A percentile compares a stretch with the other conserved stretches of the same genome.
These are phyloP conservation scores for Drosophila repleta DNA, from an alignment of 1,140 invertebrate species.

Conservation along the genomic window DNA sequence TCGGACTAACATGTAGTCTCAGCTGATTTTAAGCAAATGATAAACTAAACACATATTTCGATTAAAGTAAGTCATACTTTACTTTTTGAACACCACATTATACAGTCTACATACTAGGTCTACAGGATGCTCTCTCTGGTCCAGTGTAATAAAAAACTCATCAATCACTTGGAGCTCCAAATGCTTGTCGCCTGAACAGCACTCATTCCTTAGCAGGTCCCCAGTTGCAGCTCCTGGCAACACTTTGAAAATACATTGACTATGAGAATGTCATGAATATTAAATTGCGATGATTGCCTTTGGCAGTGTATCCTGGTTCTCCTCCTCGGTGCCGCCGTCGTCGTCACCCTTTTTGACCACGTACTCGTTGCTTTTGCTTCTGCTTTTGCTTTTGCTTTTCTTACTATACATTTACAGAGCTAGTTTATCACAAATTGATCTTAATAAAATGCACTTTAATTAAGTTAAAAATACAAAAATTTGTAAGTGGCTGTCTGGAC, in stretches of 20 bases:
- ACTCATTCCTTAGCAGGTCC: constrained; percentile 21
- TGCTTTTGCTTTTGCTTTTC: neutral
- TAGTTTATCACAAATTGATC: constrained; percentile 36
- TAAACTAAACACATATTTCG: too few species aligned
- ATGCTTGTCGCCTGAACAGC: constrained; percentile 45
- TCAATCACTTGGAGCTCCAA: constrained; percentile 19
- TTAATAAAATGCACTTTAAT: constrained; percentile 74
- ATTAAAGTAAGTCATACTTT: too few species aligned
- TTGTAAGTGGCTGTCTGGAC: constrained; percentile 22
- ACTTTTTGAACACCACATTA: too few species aligned
- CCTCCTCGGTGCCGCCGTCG: constrained; percentile 18
- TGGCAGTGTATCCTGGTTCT: constrained; percentile 52
- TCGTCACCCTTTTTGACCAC: constrained; percentile 16
- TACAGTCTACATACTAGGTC: too few species aligned
- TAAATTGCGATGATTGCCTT: constrained; percentile 80
- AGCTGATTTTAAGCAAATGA: too few species aligned
- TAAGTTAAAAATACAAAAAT: constrained; percentile 63
- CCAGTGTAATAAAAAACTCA: constrained; percentile 8
- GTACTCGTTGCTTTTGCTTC: neutral
- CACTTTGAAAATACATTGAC: constrained; percentile 77
- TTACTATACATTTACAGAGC: neutral
- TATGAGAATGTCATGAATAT: constrained; percentile 77
- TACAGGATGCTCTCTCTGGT: neutral
- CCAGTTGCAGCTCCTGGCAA: constrained; percentile 54
- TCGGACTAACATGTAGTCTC: too few species aligned